These are phyloP conservation scores for Triplophysa dalaica DNA, from an alignment of 2,113 vertebrate species.

Conservation along the genomic window DNA sequence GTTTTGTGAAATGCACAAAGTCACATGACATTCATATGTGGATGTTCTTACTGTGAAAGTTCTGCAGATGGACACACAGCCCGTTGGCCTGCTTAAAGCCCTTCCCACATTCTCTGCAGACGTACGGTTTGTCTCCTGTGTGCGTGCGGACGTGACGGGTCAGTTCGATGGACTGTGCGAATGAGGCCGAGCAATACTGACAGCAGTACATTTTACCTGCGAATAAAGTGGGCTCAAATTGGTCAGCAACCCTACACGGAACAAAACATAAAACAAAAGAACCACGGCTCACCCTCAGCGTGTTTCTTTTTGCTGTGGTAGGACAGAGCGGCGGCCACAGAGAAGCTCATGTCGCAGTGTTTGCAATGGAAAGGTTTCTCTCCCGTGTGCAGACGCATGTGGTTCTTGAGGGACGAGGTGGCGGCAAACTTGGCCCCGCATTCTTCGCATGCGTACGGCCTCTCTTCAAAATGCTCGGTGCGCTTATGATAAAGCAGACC, in stretches of 20 bases:
- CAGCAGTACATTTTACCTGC: conserved; percentile 89
- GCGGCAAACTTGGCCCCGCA: conserved; percentile 83
- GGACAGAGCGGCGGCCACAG: conserved; percentile 84
- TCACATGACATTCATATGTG: no score
- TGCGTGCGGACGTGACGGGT: conserved; percentile 84
- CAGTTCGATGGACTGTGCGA: conserved; percentile 88
- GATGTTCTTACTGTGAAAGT: conserved; percentile 82
- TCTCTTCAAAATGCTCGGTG: conserved; percentile 85
- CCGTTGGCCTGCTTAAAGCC: conserved; percentile 89
- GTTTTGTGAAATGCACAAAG: no score
- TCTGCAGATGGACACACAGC: conserved; percentile 85
- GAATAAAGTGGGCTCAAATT: background rate
- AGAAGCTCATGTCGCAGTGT: conserved; percentile 86
- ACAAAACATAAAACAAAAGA: background rate
- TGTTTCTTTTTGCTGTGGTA: conserved; percentile 93
- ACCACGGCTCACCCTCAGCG: conserved; percentile 74
- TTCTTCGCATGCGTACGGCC: conserved; percentile 83
- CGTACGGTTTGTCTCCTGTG: conserved; percentile 85
- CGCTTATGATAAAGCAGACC: conserved; percentile 90
- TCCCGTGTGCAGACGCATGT: conserved; percentile 83
- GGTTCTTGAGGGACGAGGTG: conserved; percentile 89
- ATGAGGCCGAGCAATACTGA: conserved; percentile 85
- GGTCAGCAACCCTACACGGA: no score
- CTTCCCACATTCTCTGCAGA: conserved; percentile 87
- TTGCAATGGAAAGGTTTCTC: conserved; percentile 86